Base-by-base conservation (phyloP, 2,888 invertebrate species). In the Lasiommata megera region DNA sequence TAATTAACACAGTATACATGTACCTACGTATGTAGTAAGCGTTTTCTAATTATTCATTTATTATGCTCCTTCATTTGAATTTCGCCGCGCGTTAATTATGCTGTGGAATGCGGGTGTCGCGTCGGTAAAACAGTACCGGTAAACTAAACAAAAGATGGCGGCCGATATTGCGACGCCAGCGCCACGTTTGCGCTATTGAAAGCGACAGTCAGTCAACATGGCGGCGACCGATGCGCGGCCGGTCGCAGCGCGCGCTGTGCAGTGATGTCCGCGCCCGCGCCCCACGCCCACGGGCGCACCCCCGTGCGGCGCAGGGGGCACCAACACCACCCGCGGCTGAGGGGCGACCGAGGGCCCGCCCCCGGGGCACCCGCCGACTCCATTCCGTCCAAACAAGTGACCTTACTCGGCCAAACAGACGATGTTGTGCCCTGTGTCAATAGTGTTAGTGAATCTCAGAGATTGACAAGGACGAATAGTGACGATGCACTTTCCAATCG, bases 321-420 rank as follows among this genome's bases (percentile, higher is more conserved):
- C 83, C 94, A 94, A 84, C 94, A 94, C 87, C 95, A 95, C 89
- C 94, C 94, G 78, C 93, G 94, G 64, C 92, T 94, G 77, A 83
- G 93, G 76, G 93, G 93, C 68, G 88, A 91, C 69, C 91, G 93
- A 62, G 82, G 82, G 58, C 92, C 93, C 76, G 91, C 92, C 73
- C 90, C 92, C 73, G 80, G 84, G 63, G 67, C 76, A 63, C 58
- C 69, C 65, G 51, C 64, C 50, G 76, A 77, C 74, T 72, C 76
- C 54, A 77, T 80, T 82, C 86, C 87, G 82, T 86, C 87, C 83
- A 83, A 81, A 82, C 82, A 76, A 83, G 85, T 87, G 84, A 84
- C 88, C 86, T 88, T 84, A 83, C 70, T 76, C 71, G 73, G 66
- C 71, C 74, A 82, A 81, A 84, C 84, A 86, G 80, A 84, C 82